These are phyloP conservation scores for Scrobipalpa atriplicella DNA, from an alignment of 2,888 invertebrate species.

Conservation along the genomic window DNA sequence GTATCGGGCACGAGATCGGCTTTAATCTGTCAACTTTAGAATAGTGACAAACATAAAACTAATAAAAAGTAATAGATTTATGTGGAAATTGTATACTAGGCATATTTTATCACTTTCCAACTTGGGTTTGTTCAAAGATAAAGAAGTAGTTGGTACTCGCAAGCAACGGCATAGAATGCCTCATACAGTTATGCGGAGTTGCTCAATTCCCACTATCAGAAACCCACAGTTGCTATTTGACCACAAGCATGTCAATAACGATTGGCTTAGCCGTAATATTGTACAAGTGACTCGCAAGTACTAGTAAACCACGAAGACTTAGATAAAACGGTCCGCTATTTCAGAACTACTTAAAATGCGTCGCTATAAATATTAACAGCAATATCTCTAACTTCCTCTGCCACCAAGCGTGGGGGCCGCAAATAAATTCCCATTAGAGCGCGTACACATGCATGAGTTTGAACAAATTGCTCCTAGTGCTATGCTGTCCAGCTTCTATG, in stretches of 20 bases:
- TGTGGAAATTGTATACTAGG: too few species aligned
- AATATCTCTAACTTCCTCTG: constrained; percentile 6
- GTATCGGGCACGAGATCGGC: background rate
- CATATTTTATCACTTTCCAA: background rate
- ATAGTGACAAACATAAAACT: background rate
- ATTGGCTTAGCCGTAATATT: background rate
- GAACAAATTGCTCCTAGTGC: constrained; percentile 11
- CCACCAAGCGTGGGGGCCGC: background rate
- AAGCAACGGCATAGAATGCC: too few species aligned
- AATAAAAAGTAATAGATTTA: constrained; percentile 8
- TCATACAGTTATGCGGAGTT: background rate
- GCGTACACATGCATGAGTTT: constrained; percentile 21
- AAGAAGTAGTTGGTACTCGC: background rate
- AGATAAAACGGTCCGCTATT: background rate
- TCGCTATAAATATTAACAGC: background rate
- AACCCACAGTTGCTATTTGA: background rate
- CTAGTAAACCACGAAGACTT: background rate
- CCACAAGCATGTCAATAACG: constrained; percentile 2
- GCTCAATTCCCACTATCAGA: background rate
- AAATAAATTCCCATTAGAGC: constrained; percentile 18
- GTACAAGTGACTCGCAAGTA: background rate
- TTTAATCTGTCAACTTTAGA: constrained; percentile 3
- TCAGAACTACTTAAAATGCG: background rate
- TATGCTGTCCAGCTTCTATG: background rate
- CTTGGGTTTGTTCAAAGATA: too few species aligned